Evolutionary conservation across 2,113 vertebrate genomes (phyloP).

Genomic region (Syngnathus floridae): DNA sequence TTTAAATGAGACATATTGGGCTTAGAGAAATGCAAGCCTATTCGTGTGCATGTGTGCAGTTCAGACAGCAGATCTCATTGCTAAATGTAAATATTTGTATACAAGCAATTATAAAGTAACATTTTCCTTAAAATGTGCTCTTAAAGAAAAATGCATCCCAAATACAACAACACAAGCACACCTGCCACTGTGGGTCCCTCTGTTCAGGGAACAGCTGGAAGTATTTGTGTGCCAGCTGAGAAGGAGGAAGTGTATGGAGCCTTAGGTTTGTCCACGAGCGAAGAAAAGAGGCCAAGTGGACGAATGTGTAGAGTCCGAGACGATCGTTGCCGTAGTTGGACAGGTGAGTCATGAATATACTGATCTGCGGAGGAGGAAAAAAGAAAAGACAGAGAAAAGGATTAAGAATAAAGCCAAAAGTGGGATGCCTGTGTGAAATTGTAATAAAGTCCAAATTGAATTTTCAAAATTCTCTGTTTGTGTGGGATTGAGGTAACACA

Average conservation of each 20-base stretch:
- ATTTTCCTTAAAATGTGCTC: background rate
- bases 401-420: background rate
- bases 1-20: too few species aligned
- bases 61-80: too few species aligned
- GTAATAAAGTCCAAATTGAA: constrained; percentile 37
- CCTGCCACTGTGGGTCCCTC: constrained; percentile 94
- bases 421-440: constrained; percentile 17
- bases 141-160: background rate
- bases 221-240: constrained; percentile 87
- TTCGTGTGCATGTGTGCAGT: too few species aligned
- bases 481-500: constrained; percentile 11
- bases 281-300: constrained; percentile 88
- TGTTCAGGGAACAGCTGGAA: constrained; percentile 93
- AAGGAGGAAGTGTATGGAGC: constrained; percentile 84
- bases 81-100: background rate
- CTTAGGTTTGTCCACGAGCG: constrained; percentile 88
- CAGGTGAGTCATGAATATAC: constrained; percentile 97
- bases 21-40: too few species aligned
- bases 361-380: constrained; percentile 71
- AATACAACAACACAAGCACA: constrained; percentile 46
- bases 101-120: background rate
- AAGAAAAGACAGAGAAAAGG: background rate
- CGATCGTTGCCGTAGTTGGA: constrained; percentile 97
- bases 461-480: constrained; percentile 9
- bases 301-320: constrained; percentile 89